Percentiles rank a stretch among this genome's conserved stretches.
These are phyloP conservation scores for Grammomys surdaster DNA, from an alignment of 2,113 vertebrate genomes.

Conservation along the genomic window DNA sequence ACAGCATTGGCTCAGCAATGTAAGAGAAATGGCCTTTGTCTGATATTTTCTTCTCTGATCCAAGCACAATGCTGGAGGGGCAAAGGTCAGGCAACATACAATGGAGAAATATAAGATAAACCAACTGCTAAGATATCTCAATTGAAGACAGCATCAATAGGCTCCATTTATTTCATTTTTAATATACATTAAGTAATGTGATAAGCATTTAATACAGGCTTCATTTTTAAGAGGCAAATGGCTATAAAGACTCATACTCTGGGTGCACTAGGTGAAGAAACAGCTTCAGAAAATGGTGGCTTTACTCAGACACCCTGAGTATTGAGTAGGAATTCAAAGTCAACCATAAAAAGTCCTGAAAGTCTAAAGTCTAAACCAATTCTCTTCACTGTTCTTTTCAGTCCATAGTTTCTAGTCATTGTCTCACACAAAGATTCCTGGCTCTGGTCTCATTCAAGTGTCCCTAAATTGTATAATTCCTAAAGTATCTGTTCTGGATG, in stretches of 20 bases:
- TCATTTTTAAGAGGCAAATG: slow-evolving; percentile 22
- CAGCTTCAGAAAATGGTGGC: neutral
- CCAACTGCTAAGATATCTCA: slow-evolving; percentile 47
- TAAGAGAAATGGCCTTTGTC: slow-evolving; percentile 54
- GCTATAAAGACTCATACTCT: neutral
- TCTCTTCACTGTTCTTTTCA: neutral
- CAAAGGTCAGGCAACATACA: slow-evolving; percentile 71
- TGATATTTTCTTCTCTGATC: slow-evolving; percentile 80
- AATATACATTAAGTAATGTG: neutral
- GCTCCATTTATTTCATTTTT: slow-evolving; percentile 7
- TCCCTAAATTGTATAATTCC: neutral
- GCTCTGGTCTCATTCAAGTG: neutral
- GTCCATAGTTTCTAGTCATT: neutral
- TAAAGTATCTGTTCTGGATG: neutral
- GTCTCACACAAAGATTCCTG: neutral
- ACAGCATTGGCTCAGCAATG: slow-evolving; percentile 18
- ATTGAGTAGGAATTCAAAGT: neutral
- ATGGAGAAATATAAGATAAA: slow-evolving; percentile 61
- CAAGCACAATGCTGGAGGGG: slow-evolving; percentile 56
- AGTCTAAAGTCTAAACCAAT: neutral
- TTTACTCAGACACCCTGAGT: neutral
- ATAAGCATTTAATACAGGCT: neutral
- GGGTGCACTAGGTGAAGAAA: neutral
- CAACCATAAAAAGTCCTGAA: neutral
- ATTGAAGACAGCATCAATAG: slow-evolving; percentile 31